Evolutionary conservation across 2,888 invertebrate genomes (phyloP).

Genomic region (Gortyna flavago): DNA sequence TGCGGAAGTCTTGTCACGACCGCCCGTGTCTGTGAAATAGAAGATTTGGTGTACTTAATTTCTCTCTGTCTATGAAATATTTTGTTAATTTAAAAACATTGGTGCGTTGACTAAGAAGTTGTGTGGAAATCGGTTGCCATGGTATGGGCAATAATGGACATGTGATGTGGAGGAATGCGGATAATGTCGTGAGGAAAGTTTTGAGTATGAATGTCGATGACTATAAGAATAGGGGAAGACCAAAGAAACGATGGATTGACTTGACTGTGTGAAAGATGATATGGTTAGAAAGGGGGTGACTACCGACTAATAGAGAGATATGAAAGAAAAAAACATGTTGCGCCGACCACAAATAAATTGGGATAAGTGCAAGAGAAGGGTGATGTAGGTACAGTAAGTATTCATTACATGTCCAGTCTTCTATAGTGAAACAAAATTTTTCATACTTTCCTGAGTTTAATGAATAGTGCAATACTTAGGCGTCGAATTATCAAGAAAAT

Average conservation of each 20-base stretch:
- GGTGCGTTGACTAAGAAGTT: not conserved
- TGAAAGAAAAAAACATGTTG: no score
- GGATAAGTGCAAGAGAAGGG: no score
- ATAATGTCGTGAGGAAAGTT: not conserved
- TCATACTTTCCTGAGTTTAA: not conserved
- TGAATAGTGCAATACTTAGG: not conserved
- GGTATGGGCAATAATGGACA: no score
- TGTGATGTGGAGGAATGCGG: not conserved
- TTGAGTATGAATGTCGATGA: not conserved
- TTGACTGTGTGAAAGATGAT: not conserved
- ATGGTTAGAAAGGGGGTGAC: not conserved
- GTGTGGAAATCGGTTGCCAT: not conserved
- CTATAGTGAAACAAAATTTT: not conserved
- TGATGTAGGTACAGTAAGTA: no score
- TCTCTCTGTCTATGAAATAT: not conserved
- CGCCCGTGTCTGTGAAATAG: constrained; percentile 73
- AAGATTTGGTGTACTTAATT: not conserved
- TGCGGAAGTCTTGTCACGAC: constrained; percentile 79
- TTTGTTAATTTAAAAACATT: not conserved
- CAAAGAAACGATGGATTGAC: not conserved
- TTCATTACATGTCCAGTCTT: not conserved
- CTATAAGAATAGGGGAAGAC: not conserved
- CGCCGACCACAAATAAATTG: not conserved
- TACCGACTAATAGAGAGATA: not conserved
- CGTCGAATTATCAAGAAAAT: not conserved